These are phyloP conservation scores for Marcusenius ussheri DNA, from an alignment of 2,113 vertebrate species.

Conservation along the genomic window DNA sequence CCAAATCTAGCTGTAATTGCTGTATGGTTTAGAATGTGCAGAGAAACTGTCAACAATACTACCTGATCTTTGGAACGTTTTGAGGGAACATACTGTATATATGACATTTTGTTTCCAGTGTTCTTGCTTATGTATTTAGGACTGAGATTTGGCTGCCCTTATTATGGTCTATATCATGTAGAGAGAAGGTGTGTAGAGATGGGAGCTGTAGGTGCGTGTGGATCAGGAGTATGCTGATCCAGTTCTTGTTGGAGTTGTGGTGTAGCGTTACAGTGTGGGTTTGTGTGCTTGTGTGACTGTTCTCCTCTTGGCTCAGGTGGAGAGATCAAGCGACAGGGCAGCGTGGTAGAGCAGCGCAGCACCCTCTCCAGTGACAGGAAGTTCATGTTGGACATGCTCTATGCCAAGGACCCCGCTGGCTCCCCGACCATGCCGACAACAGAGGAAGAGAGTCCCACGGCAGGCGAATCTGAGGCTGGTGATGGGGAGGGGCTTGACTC, in stretches of 20 bases:
- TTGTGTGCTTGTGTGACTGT: neutral
- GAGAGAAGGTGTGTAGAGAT: neutral
- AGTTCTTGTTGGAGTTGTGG: neutral
- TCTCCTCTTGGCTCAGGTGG: conserved; percentile 34
- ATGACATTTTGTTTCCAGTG: neutral
- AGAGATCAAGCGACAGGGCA: conserved; percentile 22
- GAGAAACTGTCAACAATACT: neutral
- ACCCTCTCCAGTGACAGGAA: conserved; percentile 60
- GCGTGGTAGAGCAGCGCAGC: conserved; percentile 48
- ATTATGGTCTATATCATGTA: neutral
- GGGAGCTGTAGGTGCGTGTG: neutral
- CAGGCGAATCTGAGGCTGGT: conserved; percentile 13
- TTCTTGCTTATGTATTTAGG: neutral
- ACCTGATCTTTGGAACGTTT: neutral
- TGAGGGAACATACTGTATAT: neutral
- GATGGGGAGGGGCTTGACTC: neutral
- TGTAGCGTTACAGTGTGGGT: neutral
- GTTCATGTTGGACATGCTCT: conserved; percentile 70
- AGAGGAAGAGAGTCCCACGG: neutral
- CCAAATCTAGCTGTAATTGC: neutral
- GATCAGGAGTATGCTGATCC: neutral
- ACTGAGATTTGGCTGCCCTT: neutral
- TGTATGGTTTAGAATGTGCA: neutral
- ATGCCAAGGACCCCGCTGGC: conserved; percentile 45
- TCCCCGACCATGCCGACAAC: conserved; percentile 8